Base-by-base conservation (phyloP, 2,113 vertebrate species). In the Vicugna pacos region DNA sequence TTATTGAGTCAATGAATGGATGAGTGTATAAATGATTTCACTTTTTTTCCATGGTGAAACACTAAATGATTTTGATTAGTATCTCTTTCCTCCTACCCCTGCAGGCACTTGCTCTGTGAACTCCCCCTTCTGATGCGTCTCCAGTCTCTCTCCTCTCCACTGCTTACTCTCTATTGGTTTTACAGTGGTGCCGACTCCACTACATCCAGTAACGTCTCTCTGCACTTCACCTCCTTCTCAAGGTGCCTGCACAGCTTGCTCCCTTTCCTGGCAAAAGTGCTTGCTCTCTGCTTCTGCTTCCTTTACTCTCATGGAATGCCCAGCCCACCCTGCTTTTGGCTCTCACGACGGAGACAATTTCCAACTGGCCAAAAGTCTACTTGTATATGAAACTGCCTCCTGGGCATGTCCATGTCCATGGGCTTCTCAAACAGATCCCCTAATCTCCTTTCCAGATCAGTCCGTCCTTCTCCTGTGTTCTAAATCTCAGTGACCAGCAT, bases 341-440 rank as follows among this genome's bases (percentile, higher is more conserved):
- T 65, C 19, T 91, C 38, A 38, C 56, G 5, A 2, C 69, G 19
- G n/a, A 67, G n/a, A 42, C 8, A 32, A 48, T 81, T 89, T 30
- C 20, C 80, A 80, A 20, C 17, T 46, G 62, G 32, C n/a, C 48
- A 64, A 32, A 89, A 22, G 8, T 8, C 38, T 14, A 3, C 16
- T 12, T 48, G 17, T 35, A 30, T 19, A 65, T n/a, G 79, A 89
- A 92, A 77, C 26, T 60, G 35, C 35, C 16, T 93, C 26, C 26
- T 0, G 0, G 20, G 60, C 24, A 19, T 48, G 17, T n/a, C 13
- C 62, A 38, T 6, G n/a, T 56, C 7, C 2, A 5, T 32, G 30
- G 42, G 32, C 52, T 35, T 64, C 12, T 62, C 69, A 70, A 65
- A 72, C 8, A 0, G 46, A 79, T 26, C 10, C 54, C 70, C 4